Evolutionary conservation across 2,797 vertebrate genomes (phyloP).

Genomic region (Dallia pectoralis): DNA sequence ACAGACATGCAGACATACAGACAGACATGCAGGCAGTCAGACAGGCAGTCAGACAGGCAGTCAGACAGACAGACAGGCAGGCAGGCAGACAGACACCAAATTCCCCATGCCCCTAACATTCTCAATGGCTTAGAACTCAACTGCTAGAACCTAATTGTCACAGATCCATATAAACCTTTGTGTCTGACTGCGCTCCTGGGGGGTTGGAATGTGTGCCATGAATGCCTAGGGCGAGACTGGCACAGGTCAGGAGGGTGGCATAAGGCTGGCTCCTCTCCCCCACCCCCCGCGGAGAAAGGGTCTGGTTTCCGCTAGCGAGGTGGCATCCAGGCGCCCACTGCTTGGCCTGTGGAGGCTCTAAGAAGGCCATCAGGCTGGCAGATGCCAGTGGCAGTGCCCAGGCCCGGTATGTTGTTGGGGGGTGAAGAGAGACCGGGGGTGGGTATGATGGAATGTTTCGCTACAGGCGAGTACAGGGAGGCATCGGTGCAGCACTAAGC

Average conservation of each 20-base stretch:
- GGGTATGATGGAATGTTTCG: slow-evolving; percentile 62
- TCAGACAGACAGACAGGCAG: neutral
- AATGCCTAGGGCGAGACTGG: slow-evolving; percentile 41
- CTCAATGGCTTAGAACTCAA: neutral
- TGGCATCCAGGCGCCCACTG: slow-evolving; percentile 57
- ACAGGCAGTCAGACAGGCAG: neutral
- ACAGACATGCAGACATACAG: neutral
- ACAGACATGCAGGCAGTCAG: neutral
- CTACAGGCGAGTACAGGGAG: slow-evolving; percentile 27
- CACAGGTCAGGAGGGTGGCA: slow-evolving; percentile 39
- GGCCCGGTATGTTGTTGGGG: slow-evolving; percentile 44
- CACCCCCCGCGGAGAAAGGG: slow-evolving; percentile 44
- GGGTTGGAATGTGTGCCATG: slow-evolving; percentile 32
- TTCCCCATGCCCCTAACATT: neutral
- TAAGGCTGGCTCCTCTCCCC: slow-evolving; percentile 55
- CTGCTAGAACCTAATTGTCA: slow-evolving; percentile 20
- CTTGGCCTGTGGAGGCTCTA: slow-evolving; percentile 36
- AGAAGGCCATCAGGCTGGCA: slow-evolving; percentile 54
- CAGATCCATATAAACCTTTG: slow-evolving; percentile 6
- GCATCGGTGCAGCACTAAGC: neutral
- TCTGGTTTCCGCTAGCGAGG: slow-evolving; percentile 55
- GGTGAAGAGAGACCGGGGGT: slow-evolving; percentile 46
- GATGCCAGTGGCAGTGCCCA: slow-evolving; percentile 57
- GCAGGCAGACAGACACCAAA: neutral
- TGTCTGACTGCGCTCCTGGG: slow-evolving; percentile 38